Conservation (phyloP, 2,113 vertebrate species). For the Brachyhypopomus gauderio region DNA sequence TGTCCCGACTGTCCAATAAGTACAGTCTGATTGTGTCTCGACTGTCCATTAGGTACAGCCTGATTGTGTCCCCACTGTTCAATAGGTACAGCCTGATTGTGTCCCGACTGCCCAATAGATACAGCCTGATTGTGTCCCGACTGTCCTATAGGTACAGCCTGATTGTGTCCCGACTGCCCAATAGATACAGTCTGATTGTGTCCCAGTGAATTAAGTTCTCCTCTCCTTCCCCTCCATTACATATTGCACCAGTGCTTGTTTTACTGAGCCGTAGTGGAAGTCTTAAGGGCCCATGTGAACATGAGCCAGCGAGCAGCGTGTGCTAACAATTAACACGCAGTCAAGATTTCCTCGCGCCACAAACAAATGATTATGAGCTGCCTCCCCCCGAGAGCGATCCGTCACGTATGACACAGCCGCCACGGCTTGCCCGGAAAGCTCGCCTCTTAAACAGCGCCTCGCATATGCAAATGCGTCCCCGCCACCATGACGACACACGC, state of each 20-base stretch:
- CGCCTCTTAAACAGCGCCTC: slow-evolving; percentile 18
- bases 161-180: no score
- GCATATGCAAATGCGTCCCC: slow-evolving; percentile 25
- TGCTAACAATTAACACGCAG: slow-evolving; percentile 23
- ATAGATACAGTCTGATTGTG: no score
- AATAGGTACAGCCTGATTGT: no score
- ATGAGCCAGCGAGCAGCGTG: slow-evolving; percentile 3
- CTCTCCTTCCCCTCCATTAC: background rate
- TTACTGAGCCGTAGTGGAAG: slow-evolving; percentile 15
- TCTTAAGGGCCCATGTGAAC: slow-evolving; percentile 25
- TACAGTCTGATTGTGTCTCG: no score
- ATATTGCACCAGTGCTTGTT: background rate
- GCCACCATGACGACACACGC: slow-evolving; percentile 22
- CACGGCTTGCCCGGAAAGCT: background rate
- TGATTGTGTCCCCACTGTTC: no score
- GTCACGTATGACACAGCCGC: background rate
- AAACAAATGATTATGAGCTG: slow-evolving; percentile 44
- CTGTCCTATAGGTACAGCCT: no score
- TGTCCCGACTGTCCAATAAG: no score
- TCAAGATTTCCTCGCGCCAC: slow-evolving; percentile 41
- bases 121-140: no score
- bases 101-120: no score
- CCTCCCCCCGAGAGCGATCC: slow-evolving; percentile 9
- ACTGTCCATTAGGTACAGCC: no score
- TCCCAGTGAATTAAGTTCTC: no score